These are phyloP conservation scores for Setophaga petechia DNA, from an alignment of 2,113 vertebrate species.

Conservation along the genomic window DNA sequence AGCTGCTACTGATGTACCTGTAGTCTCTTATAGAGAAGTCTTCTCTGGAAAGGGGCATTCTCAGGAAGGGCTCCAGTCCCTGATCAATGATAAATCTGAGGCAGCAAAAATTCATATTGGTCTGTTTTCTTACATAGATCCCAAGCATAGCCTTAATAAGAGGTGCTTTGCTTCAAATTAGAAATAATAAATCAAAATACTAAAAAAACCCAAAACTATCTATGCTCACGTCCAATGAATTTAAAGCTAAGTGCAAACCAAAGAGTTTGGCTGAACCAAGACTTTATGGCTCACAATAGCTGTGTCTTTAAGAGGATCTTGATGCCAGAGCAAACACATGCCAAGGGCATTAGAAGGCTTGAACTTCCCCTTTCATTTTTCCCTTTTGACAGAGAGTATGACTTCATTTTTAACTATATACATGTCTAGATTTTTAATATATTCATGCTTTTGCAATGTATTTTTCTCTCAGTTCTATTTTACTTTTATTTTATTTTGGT, in stretches of 20 bases:
- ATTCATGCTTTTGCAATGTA: not conserved
- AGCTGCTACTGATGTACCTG: not conserved
- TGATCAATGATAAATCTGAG: not conserved
- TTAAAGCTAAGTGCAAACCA: not conserved
- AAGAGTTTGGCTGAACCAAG: not conserved
- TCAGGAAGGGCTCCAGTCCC: not conserved
- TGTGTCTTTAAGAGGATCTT: not conserved
- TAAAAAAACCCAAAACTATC: not conserved
- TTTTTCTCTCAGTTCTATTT: not conserved
- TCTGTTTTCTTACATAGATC: not conserved
- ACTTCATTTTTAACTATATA: not conserved
- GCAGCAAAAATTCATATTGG: not conserved
- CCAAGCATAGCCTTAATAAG: not conserved
- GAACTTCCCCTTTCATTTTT: not conserved
- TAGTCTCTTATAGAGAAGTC: not conserved
- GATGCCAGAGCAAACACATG: not conserved
- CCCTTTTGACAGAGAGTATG: not conserved
- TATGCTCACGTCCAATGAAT: not conserved
- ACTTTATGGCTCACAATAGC: fast-evolving
- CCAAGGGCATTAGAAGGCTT: not conserved
- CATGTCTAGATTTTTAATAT: not conserved
- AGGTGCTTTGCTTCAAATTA: not conserved
- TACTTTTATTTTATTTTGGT: not conserved
- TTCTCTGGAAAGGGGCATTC: not conserved
- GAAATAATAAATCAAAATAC: not conserved